Evolutionary conservation across 2,797 vertebrate species (phyloP).

Genomic region (Chiroxiphia lanceolata): DNA sequence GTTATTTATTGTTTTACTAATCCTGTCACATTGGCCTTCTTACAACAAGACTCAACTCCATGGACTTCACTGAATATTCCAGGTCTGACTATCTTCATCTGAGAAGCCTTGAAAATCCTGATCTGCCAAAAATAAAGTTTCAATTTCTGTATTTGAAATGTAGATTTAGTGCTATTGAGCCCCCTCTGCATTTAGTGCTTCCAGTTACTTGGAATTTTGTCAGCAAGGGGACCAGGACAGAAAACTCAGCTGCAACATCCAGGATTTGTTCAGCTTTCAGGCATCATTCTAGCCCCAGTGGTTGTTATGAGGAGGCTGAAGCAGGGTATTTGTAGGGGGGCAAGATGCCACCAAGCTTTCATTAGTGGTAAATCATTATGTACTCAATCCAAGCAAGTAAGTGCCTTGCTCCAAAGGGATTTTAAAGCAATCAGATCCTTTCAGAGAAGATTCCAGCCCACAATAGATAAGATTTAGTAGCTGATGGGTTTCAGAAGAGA

Average conservation of each 20-base stretch:
- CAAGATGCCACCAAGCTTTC: neutral
- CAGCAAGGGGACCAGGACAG: neutral
- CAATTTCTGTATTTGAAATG: neutral
- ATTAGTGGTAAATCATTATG: neutral
- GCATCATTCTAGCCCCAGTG: too few relatives aligned
- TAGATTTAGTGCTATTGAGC: neutral
- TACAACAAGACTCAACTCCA: neutral
- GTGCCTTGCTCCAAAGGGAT: neutral
- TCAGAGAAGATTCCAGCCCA: neutral
- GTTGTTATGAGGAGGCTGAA: neutral
- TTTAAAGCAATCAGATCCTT: neutral
- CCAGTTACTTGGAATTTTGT: neutral
- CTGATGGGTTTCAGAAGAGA: neutral
- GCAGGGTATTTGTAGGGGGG: accelerated
- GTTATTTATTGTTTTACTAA: neutral
- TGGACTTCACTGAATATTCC: neutral
- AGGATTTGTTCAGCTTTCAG: neutral
- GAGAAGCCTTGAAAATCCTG: neutral
- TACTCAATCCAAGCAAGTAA: neutral
- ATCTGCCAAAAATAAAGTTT: neutral
- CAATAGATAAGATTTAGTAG: neutral
- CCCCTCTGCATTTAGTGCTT: neutral
- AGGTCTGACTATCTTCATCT: neutral
- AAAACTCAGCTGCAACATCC: neutral
- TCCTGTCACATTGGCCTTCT: neutral